Evolutionary conservation across 2,113 vertebrate species (phyloP), one percentile per base, ranked within the genome.

Genomic region (Elgaria multicarinata): DNA sequence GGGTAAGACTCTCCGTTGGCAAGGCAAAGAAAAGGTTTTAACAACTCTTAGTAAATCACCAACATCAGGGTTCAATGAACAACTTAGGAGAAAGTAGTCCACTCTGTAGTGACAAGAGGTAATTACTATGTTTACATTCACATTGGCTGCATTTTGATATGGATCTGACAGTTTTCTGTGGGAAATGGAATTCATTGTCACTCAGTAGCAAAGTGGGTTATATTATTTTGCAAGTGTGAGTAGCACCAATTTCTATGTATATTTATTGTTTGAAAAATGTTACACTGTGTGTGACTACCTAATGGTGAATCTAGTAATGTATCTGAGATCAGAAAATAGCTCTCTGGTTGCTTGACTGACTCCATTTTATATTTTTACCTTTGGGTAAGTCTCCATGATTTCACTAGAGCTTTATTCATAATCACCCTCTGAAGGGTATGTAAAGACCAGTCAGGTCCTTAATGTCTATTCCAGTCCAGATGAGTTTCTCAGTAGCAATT

Each of bases 11-110:
- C 89, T 85, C 92, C 28, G 80, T 94, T 2, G 39, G 92, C 86
- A 93, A 89, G 74, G 18, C 58, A 50, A 82, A 92, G 80, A 87
- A 93, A 93, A 92, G 31, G 87, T 92, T 95, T 94, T 90, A 89
- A 93, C 95, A 94, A 93, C 89, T 83, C 92, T 92, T 93, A 78
- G 88, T 95, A 96, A 97, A 97, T 97, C 96, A 92, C 87, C 91
- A 93, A 87, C 93, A 93, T 97, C 94, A 94, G 92, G 95, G 94
- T 92, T 96, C 93, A 96, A 80, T 2, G 91, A 96, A 75, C 93
- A 96, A 93, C 92, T 53, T 39, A 93, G 93, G 91, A 86, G 93
- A 95, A 69, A 53, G 90, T 88, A 93, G 71, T 76, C 20, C 91
- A 74, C 92, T 94, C 94, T 72, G 62, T 85, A 92, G 82, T 90